These are phyloP conservation scores for Neostethus bicornis DNA, from an alignment of 2,797 vertebrate species.

Conservation along the genomic window DNA sequence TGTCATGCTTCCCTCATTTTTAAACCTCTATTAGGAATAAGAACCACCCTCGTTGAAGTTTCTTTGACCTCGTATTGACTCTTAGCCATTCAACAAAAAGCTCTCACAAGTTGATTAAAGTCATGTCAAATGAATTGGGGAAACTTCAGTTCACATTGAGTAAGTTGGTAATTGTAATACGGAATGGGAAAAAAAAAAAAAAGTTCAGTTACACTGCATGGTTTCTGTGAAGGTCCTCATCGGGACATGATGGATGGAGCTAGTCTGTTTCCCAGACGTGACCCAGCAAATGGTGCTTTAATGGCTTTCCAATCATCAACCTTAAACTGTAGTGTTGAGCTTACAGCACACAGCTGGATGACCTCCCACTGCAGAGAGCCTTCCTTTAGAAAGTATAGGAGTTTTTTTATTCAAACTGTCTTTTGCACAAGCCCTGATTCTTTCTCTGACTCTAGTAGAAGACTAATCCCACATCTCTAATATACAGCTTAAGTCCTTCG, in stretches of 20 bases:
- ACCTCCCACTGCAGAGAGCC: constrained; percentile 2
- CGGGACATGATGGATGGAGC: constrained; percentile 50
- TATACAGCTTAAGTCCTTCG: constrained; percentile 7
- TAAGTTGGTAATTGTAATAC: constrained; percentile 28
- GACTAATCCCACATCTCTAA: constrained; percentile 26
- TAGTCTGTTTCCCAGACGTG: constrained; percentile 40
- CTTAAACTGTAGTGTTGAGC: constrained; percentile 34
- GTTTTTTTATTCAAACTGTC: constrained; percentile 1
- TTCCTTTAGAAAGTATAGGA: neutral
- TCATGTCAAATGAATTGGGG: neutral
- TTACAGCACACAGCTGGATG: constrained; percentile 41
- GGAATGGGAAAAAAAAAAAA: constrained; percentile 38
- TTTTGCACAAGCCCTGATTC: constrained; percentile 1
- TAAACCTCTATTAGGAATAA: neutral
- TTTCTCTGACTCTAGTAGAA: neutral
- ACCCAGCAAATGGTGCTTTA: constrained; percentile 39
- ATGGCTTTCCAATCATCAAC: constrained; percentile 52
- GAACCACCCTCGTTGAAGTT: neutral
- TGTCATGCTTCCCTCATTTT: neutral
- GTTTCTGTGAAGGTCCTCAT: constrained; percentile 55
- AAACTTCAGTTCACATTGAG: constrained; percentile 11
- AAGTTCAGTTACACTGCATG: constrained; percentile 24
- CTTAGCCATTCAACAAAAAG: neutral
- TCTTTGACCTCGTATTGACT: neutral
- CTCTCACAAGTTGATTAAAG: neutral